Evolutionary conservation across 2,888 invertebrate species (phyloP).

Genomic region (Quadroppia sp.): DNA sequence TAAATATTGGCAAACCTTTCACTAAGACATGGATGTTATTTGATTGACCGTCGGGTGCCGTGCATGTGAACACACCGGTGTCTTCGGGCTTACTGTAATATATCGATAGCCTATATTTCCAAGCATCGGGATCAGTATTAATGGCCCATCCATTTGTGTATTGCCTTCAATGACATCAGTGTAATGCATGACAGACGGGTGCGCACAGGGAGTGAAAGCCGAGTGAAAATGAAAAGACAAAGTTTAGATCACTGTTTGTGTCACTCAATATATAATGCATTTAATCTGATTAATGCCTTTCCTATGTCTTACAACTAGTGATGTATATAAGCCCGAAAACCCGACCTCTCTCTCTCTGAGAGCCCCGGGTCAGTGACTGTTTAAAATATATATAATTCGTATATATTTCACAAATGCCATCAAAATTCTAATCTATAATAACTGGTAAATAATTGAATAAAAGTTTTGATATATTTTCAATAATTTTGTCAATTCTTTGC

Average conservation of each 20-base stretch:
- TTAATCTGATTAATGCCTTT: constrained; percentile 8
- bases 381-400: no score
- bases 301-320: neutral
- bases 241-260: constrained; percentile 1
- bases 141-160: constrained; percentile 74
- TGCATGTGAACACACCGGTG: constrained; percentile 76
- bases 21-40: constrained; percentile 76
- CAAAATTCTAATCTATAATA: no score
- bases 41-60: constrained; percentile 72
- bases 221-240: neutral
- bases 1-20: constrained; percentile 59
- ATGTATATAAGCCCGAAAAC: neutral
- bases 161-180: constrained; percentile 57
- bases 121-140: constrained; percentile 68
- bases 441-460: no score
- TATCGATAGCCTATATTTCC: constrained; percentile 76
- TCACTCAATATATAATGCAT: constrained; percentile 3
- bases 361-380: no score
- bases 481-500: no score
- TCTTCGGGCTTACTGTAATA: constrained; percentile 75
- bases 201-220: no score
- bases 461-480: no score
- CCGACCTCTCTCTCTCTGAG: no score
- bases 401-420: no score
- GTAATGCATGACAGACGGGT: neutral